Conservation (phyloP, 1,140 invertebrate species). For the Sinonovacula constricta region DNA sequence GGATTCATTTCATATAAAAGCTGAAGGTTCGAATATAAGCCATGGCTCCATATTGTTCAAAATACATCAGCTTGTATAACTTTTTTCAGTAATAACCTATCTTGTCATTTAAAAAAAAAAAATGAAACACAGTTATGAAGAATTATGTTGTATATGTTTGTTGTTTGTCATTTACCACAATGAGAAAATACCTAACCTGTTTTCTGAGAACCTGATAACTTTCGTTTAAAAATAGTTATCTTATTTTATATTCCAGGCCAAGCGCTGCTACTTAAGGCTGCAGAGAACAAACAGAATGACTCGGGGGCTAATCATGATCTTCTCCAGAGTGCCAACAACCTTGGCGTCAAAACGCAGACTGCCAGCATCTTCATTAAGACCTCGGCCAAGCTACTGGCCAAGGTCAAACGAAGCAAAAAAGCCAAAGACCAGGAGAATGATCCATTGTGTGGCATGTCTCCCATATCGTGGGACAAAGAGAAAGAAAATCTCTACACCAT, state of each 20-base stretch:
- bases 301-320: constrained; percentile 34
- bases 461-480: constrained; percentile 58
- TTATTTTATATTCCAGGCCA: constrained; percentile 57
- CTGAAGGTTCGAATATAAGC: too few species aligned
- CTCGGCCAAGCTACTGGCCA: constrained; percentile 40
- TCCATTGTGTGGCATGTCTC: constrained; percentile 52
- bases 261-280: constrained; percentile 61
- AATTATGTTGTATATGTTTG: too few species aligned
- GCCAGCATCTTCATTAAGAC: constrained; percentile 50
- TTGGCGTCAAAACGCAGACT: constrained; percentile 56
- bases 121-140: too few species aligned
- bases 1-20: too few species aligned
- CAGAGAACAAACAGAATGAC: constrained; percentile 10
- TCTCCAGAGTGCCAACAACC: constrained; percentile 54
- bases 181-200: too few species aligned
- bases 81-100: too few species aligned
- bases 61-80: too few species aligned
- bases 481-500: constrained; percentile 54
- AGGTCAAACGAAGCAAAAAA: constrained; percentile 25
- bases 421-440: constrained; percentile 20
- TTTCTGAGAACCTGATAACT: too few species aligned
- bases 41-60: too few species aligned
- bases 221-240: too few species aligned
- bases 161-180: too few species aligned
- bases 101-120: too few species aligned